A percentile compares a stretch with the other conserved stretches of the same genome.
phyloP scores from a whole-genome alignment of 1,140 invertebrate genomes.

The Habropoda laboriosa region DNA sequence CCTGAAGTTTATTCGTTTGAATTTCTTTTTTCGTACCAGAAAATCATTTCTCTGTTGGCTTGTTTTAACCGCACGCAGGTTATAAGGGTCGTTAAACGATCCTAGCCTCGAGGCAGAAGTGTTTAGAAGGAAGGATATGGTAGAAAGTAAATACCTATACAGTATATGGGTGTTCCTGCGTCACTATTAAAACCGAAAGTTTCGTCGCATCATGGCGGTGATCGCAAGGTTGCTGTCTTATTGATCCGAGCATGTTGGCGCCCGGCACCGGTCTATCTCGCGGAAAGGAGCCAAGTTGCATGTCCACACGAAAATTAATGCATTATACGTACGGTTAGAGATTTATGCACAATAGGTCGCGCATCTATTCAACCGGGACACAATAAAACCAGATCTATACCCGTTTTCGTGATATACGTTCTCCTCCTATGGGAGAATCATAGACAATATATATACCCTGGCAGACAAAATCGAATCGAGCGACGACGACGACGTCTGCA shows the following conservation, averaged over 20 bases:
- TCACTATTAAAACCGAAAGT: constrained; percentile 47
- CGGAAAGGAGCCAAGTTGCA: constrained; percentile 24
- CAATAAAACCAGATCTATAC: neutral
- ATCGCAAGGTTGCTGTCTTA: constrained; percentile 61
- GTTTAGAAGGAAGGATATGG: neutral
- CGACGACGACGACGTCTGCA: neutral
- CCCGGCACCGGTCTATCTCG: constrained; percentile 29
- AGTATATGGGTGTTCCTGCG: neutral
- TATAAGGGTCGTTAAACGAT: neutral
- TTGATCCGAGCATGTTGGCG: constrained; percentile 58
- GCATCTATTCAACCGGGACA: neutral
- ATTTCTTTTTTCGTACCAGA: neutral
- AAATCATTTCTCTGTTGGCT: neutral
- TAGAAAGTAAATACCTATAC: neutral
- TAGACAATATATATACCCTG: neutral
- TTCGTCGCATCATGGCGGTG: constrained; percentile 27
- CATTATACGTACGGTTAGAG: no score
- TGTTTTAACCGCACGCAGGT: neutral
- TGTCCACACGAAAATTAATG: neutral
- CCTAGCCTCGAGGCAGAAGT: neutral
- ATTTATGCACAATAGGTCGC: neutral
- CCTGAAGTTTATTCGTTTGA: neutral
- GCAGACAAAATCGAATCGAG: neutral
- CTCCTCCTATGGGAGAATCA: neutral
- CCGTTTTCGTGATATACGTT: neutral